phyloP scores from a whole-genome alignment of 2,888 invertebrate species.

The Perdita meconis region DNA sequence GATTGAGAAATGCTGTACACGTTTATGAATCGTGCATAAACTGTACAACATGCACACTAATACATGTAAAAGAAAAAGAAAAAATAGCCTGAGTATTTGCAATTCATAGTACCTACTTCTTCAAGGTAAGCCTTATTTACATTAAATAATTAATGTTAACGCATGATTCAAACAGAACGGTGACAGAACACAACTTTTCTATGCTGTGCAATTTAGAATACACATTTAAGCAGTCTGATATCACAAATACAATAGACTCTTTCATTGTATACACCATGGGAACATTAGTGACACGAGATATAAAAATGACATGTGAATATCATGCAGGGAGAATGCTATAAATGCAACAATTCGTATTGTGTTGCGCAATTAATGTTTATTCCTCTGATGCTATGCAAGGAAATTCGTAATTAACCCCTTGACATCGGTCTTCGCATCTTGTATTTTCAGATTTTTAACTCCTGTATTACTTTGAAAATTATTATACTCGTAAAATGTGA shows the following conservation, averaged over 20 bases:
- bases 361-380: conserved; percentile 14
- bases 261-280: conserved; percentile 32
- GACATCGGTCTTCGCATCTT: no score
- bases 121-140: conserved; percentile 25
- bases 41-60: conserved; percentile 46
- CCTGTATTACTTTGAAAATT: no score
- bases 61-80: no score
- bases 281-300: conserved; percentile 31
- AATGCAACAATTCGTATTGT: conserved; percentile 40
- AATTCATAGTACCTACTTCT: conserved; percentile 13
- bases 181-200: conserved; percentile 7
- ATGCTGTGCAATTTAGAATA: conserved; percentile 39
- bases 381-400: background rate
- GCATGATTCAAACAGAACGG: conserved; percentile 22
- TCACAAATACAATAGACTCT: conserved; percentile 27
- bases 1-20: conserved; percentile 58
- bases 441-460: no score
- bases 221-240: conserved; percentile 18
- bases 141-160: conserved; percentile 32
- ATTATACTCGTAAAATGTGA: no score
- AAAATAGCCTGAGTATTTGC: conserved; percentile 25
- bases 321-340: conserved; percentile 48
- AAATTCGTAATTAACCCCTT: background rate
- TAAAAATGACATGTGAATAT: conserved; percentile 40
- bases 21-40: conserved; percentile 56